Evolutionary conservation across 92 coral and sea anemone genomes (phyloP).

Genomic region (Actinernus sp.): DNA sequence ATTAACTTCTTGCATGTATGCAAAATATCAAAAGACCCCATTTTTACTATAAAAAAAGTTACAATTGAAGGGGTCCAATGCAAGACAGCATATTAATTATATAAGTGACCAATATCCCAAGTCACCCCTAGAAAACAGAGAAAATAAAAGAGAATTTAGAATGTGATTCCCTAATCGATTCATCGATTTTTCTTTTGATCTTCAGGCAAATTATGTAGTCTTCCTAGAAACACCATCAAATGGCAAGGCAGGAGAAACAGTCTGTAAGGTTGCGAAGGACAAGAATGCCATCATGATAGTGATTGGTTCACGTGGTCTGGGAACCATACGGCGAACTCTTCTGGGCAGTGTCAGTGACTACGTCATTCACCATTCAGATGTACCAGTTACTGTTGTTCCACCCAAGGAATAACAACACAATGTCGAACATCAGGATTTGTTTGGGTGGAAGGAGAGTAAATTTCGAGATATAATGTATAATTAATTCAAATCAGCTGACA

Average conservation of each 20-base stretch:
- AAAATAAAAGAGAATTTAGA: background rate
- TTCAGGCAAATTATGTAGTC: slow-evolving; percentile 50
- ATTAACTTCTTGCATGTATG: too few relatives aligned
- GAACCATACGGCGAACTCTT: slow-evolving; percentile 75
- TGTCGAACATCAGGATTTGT: too few relatives aligned
- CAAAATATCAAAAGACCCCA: too few relatives aligned
- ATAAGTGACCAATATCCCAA: too few relatives aligned
- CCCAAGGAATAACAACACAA: too few relatives aligned
- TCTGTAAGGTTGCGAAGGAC: slow-evolving; percentile 69
- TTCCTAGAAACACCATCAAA: slow-evolving; percentile 48
- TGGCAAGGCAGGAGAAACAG: slow-evolving; percentile 71
- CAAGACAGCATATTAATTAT: too few relatives aligned
- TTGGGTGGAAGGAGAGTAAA: too few relatives aligned
- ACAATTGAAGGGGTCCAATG: too few relatives aligned
- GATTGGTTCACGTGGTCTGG: slow-evolving; percentile 77
- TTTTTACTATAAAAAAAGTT: too few relatives aligned
- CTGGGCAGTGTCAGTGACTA: slow-evolving; percentile 85
- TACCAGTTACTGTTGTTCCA: slow-evolving; percentile 75
- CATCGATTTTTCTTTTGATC: background rate
- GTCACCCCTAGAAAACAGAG: background rate
- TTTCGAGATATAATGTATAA: too few relatives aligned
- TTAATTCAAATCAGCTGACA: too few relatives aligned
- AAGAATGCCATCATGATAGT: slow-evolving; percentile 67
- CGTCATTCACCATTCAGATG: slow-evolving; percentile 68
- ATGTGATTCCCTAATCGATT: background rate